Percentiles rank a stretch among this genome's conserved stretches.
Conservation (phyloP, 2,888 invertebrate genomes). For the Neoascia interrupta region DNA sequence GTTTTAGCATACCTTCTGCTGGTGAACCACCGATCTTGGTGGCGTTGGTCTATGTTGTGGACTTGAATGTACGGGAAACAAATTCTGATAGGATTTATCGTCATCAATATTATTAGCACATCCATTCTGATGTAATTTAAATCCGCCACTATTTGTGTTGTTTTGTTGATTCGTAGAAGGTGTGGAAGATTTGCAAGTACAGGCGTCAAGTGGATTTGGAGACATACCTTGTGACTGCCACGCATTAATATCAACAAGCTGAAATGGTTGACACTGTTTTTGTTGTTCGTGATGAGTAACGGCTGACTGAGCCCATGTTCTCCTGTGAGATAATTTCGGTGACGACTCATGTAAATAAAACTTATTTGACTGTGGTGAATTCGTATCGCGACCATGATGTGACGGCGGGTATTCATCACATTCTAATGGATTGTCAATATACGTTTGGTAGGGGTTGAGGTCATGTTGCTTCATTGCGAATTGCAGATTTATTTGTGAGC, state of each 20-base stretch:
- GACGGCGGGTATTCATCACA: conserved; percentile 80
- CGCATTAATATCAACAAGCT: conserved; percentile 78
- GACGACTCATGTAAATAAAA: conserved; percentile 88
- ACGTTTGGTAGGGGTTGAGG: too few species aligned
- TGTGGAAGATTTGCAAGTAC: conserved; percentile 75
- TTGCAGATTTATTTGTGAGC: conserved; percentile 55
- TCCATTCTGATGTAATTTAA: conserved; percentile 86
- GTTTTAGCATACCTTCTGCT: conserved; percentile 56
- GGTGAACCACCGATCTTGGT: conserved; percentile 80
- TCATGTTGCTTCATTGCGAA: conserved; percentile 67
- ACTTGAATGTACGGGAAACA: conserved; percentile 82
- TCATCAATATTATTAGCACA: conserved; percentile 83
- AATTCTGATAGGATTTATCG: conserved; percentile 80
- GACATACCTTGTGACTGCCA: conserved; percentile 77
- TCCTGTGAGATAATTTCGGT: conserved; percentile 81
- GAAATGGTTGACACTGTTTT: conserved; percentile 74
- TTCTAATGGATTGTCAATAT: conserved; percentile 79
- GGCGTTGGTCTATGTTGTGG: conserved; percentile 84
- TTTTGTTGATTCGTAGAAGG: conserved; percentile 72
- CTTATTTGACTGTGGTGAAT: conserved; percentile 81
- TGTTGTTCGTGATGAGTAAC: conserved; percentile 75
- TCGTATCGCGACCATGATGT: conserved; percentile 73
- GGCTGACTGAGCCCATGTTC: conserved; percentile 85
- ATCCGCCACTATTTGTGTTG: conserved; percentile 76
- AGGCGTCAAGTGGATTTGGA: conserved; percentile 75